Percentiles rank a stretch among this genome's conserved stretches.
These are phyloP conservation scores for Entosphenus tridentatus DNA, from an alignment of 2,113 vertebrate species.

Conservation along the genomic window DNA sequence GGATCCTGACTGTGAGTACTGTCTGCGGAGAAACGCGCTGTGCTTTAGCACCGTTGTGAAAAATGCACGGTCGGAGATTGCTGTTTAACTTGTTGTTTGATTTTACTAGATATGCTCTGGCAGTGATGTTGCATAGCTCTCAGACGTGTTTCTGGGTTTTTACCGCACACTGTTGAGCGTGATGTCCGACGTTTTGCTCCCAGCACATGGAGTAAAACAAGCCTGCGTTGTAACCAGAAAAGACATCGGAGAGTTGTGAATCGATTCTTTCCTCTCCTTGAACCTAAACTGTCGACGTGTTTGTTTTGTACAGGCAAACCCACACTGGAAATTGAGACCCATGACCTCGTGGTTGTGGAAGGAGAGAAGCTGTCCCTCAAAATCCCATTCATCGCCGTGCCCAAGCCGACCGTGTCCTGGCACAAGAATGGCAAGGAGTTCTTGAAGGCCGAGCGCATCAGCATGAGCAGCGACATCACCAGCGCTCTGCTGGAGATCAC, in stretches of 20 bases:
- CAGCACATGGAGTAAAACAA: too few relatives aligned
- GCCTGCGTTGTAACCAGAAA: too few relatives aligned
- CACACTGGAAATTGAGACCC: slow-evolving; percentile 46
- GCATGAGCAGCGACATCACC: slow-evolving; percentile 49
- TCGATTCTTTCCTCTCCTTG: too few relatives aligned
- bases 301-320: slow-evolving; percentile 40
- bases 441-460: slow-evolving; percentile 43
- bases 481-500: slow-evolving; percentile 49
- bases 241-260: too few relatives aligned
- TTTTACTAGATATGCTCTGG: too few relatives aligned
- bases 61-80: too few relatives aligned
- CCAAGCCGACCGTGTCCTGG: slow-evolving; percentile 60
- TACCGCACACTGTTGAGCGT: too few relatives aligned
- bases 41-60: too few relatives aligned
- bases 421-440: slow-evolving; percentile 62
- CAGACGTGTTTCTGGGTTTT: too few relatives aligned
- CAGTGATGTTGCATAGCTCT: too few relatives aligned
- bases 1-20: slow-evolving; percentile 75
- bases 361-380: slow-evolving; percentile 66
- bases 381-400: slow-evolving; percentile 64
- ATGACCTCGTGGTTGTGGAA: slow-evolving; percentile 61
- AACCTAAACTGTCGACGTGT: not conserved
- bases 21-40: not conserved
- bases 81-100: too few relatives aligned
- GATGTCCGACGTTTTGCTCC: too few relatives aligned